phyloP scores from a whole-genome alignment of 2,113 vertebrate species.

The Proteles cristata region DNA sequence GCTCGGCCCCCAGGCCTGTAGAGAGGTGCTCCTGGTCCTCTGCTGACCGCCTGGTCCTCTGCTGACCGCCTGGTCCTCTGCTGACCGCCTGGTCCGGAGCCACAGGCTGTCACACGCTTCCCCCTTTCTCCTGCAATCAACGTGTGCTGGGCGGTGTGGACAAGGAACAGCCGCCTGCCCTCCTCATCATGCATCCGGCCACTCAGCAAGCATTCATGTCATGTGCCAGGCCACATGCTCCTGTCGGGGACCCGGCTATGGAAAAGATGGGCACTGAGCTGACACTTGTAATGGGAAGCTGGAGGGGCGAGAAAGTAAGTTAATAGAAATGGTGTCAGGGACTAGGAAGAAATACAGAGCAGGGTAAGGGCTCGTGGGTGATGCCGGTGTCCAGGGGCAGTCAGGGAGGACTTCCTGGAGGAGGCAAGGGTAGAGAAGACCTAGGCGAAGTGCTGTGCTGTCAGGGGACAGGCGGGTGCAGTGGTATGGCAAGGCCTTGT shows the following conservation, averaged over 20 bases:
- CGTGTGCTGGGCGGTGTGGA: background rate
- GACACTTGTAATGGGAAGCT: background rate
- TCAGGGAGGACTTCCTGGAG: constrained; percentile 4
- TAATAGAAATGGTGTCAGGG: background rate
- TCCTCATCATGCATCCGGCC: background rate
- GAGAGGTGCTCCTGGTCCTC: background rate
- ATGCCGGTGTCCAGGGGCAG: fast-evolving
- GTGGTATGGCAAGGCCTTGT: background rate
- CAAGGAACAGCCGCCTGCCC: no score
- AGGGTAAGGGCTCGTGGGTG: background rate
- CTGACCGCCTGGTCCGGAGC: background rate
- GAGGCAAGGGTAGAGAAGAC: background rate
- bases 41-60: background rate
- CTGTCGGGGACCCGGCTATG: background rate
- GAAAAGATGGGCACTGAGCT: background rate
- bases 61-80: background rate
- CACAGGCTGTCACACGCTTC: fast-evolving
- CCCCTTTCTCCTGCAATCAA: background rate
- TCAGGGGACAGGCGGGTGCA: fast-evolving
- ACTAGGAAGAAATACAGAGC: background rate
- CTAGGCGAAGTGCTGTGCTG: background rate
- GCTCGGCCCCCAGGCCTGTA: background rate
- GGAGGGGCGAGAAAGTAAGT: background rate
- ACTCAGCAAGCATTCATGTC: background rate
- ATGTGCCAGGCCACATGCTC: background rate